Base-by-base conservation (phyloP, 2,797 vertebrate genomes). In the Apodemus agrarius region DNA sequence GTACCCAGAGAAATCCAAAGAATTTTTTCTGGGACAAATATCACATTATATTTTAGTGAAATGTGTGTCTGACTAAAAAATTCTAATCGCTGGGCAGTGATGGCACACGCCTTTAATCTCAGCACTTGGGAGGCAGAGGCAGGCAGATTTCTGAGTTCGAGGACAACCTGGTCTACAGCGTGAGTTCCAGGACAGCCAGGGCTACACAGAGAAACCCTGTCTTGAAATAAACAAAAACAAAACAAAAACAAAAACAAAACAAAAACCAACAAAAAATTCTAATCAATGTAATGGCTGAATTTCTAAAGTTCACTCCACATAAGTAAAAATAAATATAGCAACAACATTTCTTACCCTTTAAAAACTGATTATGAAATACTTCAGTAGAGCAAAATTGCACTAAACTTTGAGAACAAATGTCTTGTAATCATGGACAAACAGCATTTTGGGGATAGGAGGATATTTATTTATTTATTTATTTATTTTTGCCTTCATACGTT, bases 401-500 rank as follows among this genome's bases (percentile, higher is more conserved):
- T 91, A 76, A 96, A 90, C 46, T 78, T 96, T 97, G 96, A 79
- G 93, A 98, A 98, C 82, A 14, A 13, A 96, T 96, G 96, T 97
- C 85, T 22, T 93, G 74, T 96, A 97, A 97, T 97, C 63, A 97
- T 91, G 93, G 79, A 95, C 91, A 97, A 97, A 94, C 93, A 94
- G 90, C 54, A 94, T 96, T 65, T 61, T 83, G 16, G 34, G 34
- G 31, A 8, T 7, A 8, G 16, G 16, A 6, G 67, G 0, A 46
- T 91, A 34, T 78, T 83, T 96, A 92, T 26, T 74, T 75, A 26
- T 40, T 97, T 96, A 93, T 26, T 74, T 43, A 43, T 40, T 97
- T 57, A 46, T 26, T 96, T 37, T 78, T 83, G 34, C 76, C 93
- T 61, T 8, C 13, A 63, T 86, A 92, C 74, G 63, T 98, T 97